Percentiles rank a stretch among this genome's conserved stretches.
phyloP scores from a whole-genome alignment of 2,797 vertebrate species.

The Lithobates sylvaticus region DNA sequence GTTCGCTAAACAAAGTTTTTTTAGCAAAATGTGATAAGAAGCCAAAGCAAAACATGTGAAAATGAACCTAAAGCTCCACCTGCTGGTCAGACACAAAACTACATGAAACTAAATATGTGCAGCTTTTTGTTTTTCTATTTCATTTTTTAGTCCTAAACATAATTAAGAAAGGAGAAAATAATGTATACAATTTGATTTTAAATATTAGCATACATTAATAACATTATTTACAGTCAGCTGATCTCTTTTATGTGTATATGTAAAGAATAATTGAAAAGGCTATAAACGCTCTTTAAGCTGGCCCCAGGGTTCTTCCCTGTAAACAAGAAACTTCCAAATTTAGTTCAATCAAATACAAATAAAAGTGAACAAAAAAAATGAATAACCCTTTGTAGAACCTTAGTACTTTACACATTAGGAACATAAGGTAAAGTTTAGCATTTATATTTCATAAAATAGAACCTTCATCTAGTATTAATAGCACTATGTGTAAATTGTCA shows the following conservation, averaged over 20 bases:
- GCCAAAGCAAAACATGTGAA: too few relatives aligned
- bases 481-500: too few relatives aligned
- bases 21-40: too few relatives aligned
- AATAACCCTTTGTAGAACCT: neutral
- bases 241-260: neutral
- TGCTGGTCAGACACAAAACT: too few relatives aligned
- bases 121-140: too few relatives aligned
- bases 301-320: neutral
- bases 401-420: neutral
- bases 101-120: too few relatives aligned
- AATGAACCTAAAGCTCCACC: too few relatives aligned
- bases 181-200: neutral
- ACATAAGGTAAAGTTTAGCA: neutral
- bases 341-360: neutral
- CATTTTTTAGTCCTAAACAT: too few relatives aligned
- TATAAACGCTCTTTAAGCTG: neutral
- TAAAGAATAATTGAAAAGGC: neutral
- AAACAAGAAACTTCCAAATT: neutral
- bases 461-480: too few relatives aligned
- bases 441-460: neutral
- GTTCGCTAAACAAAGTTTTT: too few relatives aligned
- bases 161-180: neutral
- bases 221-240: neutral
- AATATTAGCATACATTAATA: neutral
- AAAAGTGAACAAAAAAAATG: neutral